phyloP scores from a whole-genome alignment of 2,797 vertebrate species.

The Sebastiscus tertius region DNA sequence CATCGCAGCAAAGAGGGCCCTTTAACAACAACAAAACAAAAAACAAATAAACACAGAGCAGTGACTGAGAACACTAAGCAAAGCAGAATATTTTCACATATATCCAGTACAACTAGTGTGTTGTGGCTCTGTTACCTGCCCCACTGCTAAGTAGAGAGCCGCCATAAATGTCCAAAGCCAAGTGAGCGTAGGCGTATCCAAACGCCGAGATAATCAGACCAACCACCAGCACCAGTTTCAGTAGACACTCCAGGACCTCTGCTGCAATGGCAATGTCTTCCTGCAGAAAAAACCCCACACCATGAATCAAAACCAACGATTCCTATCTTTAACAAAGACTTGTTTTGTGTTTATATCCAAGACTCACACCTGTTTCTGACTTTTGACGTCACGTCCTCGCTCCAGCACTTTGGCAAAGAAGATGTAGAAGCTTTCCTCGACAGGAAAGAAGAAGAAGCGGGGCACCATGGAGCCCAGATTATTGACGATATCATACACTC shows the following conservation, averaged over 20 bases:
- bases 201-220: constrained; percentile 93
- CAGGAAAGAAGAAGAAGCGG: constrained; percentile 93
- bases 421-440: constrained; percentile 98
- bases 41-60: background rate
- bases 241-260: constrained; percentile 88
- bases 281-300: constrained; percentile 73
- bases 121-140: constrained; percentile 82
- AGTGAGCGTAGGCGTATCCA: constrained; percentile 92
- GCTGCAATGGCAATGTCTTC: constrained; percentile 90
- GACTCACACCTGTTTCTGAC: constrained; percentile 88
- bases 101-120: background rate
- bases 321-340: background rate
- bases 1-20: constrained; percentile 90
- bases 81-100: background rate
- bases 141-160: constrained; percentile 92
- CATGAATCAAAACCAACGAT: background rate
- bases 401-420: constrained; percentile 96
- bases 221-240: constrained; percentile 92
- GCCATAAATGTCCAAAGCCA: constrained; percentile 96
- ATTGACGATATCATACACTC: constrained; percentile 95
- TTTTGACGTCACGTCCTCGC: constrained; percentile 84
- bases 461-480: constrained; percentile 98
- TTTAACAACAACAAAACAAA: constrained; percentile 53
- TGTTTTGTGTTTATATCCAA: background rate
- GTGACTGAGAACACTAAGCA: background rate